Evolutionary conservation across 2,888 invertebrate species (phyloP).

Genomic region (Zygothrica quintamaculata): DNA sequence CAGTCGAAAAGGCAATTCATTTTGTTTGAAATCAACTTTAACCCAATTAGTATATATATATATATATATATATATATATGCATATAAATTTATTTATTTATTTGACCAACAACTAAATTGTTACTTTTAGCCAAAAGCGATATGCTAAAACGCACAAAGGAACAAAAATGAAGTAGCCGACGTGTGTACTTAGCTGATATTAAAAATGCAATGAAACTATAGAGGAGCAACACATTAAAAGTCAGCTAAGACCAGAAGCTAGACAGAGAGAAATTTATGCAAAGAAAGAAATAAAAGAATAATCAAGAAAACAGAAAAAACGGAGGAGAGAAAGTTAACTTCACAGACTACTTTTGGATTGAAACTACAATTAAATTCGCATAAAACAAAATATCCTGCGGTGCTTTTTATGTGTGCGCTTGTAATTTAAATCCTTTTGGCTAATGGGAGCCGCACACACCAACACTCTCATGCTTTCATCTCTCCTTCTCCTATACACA

Average conservation of each 20-base stretch:
- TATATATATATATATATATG: neutral
- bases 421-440: constrained; percentile 77
- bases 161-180: constrained; percentile 49
- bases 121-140: constrained; percentile 21
- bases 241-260: constrained; percentile 7
- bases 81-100: neutral
- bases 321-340: neutral
- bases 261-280: constrained; percentile 5
- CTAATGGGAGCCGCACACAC: constrained; percentile 63
- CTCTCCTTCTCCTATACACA: too few species aligned
- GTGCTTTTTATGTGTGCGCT: constrained; percentile 70
- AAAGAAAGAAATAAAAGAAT: neutral
- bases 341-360: constrained; percentile 60
- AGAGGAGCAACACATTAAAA: constrained; percentile 41
- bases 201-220: constrained; percentile 57
- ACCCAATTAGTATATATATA: too few species aligned
- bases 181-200: constrained; percentile 39
- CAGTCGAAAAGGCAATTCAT: too few species aligned
- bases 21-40: too few species aligned
- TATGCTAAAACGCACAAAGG: constrained; percentile 26
- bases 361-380: constrained; percentile 81
- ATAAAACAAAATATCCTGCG: constrained; percentile 81
- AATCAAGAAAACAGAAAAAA: neutral
- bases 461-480: constrained; percentile 10
- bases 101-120: constrained; percentile 50